Evolutionary conservation across 1,140 invertebrate genomes (phyloP), one percentile per base, ranked within the genome.

Genomic region (Drosophila repleta): DNA sequence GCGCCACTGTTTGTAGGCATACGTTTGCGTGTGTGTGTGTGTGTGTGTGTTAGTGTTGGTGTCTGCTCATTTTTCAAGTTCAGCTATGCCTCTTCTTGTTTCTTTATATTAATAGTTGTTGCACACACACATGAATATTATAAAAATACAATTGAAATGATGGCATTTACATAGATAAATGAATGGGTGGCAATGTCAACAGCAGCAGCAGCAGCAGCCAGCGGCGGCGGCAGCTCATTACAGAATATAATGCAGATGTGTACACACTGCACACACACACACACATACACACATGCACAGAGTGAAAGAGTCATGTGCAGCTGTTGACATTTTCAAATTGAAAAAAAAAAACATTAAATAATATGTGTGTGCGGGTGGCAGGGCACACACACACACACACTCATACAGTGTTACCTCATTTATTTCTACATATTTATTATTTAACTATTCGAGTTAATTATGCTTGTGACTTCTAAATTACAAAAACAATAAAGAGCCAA

Each of bases 401-500:
- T n/a, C n/a, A n/a, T n/a, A 6, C 2, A 43, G 57, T 37, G 45
- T 43, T 57, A 11, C 53, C 53, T 43, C 21, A 29, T 5, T 57
- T 45, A 45, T 29, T 29, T 45, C 24, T 17, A 51, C 26, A 43
- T 57, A 57, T 57, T 45, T 57, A 57, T 57, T 57, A 39, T 57
- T 45, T 26, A 45, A 21, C 13, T 56, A 53, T 58, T 68, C 68
- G 7, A 79, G 80, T 79, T 84, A 76, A 85, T 84, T 84, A 76
- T 69, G 73, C 66, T 76, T 83, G 69, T 53, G 53, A 57, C 62
- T 65, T 52, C 41, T 60, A 53, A 67, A 46, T 53, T 61, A 72
- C 51, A 63, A 24, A 57, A 46, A 45, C 0, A 29, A 10, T 41
- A 15, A 8, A 29, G 24, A 8, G 7, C 7, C 10, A 41, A 35